Conservation (phyloP, 2,113 vertebrate genomes). For the Peromyscus californicus region DNA sequence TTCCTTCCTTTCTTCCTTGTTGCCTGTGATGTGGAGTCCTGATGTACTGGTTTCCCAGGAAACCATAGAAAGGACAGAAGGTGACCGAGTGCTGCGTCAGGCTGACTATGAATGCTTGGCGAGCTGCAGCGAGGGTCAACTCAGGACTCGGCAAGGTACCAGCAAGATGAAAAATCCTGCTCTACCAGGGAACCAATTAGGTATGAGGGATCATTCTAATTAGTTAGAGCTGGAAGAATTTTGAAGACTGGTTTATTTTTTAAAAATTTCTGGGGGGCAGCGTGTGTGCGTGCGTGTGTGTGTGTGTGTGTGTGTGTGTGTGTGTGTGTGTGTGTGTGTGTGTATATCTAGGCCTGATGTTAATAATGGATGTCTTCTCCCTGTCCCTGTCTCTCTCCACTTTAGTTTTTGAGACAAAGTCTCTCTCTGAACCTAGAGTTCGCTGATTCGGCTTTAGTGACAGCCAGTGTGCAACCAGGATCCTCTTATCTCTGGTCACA, state of each 20-base stretch:
- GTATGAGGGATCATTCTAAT: neutral
- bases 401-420: neutral
- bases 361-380: too few species aligned
- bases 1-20: neutral
- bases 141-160: neutral
- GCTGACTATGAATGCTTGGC: conserved; percentile 69
- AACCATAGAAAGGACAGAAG: conserved; percentile 80
- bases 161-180: conserved; percentile 42
- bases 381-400: neutral
- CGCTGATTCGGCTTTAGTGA: neutral
- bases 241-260: conserved; percentile 59
- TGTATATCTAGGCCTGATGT: neutral
- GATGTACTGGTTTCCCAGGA: conserved; percentile 85
- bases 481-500: too few species aligned
- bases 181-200: conserved; percentile 67
- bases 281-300: neutral
- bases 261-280: neutral
- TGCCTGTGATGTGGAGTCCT: conserved; percentile 57
- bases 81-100: conserved; percentile 74
- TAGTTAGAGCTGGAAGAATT: conserved; percentile 55
- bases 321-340: neutral
- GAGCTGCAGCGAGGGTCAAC: conserved; percentile 67
- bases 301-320: neutral
- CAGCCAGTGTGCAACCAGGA: neutral
- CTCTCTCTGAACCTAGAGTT: neutral